Evolutionary conservation across 1,140 invertebrate genomes (phyloP), one percentile per base, ranked within the genome.

Genomic region (Micrasema longulum): DNA sequence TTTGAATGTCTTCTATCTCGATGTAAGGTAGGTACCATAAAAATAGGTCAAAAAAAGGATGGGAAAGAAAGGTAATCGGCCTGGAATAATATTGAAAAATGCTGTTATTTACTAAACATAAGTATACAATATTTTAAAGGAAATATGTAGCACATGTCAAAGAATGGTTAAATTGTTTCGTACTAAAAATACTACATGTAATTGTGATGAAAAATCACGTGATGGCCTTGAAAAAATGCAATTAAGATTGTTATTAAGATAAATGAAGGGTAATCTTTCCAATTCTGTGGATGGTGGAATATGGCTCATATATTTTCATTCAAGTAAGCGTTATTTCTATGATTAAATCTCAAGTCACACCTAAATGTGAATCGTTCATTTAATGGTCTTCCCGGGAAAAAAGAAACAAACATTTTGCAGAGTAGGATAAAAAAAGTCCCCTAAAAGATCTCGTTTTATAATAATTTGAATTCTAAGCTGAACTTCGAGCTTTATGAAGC

Each of bases 171-270:
- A n/a, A n/a, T n/a, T n/a, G n/a, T n/a, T n/a, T n/a, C n/a, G n/a
- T n/a, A n/a, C n/a, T n/a, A n/a, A n/a, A n/a, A n/a, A n/a, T n/a
- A n/a, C n/a, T n/a, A n/a, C n/a, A n/a, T n/a, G n/a, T n/a, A n/a
- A n/a, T n/a, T n/a, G n/a, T n/a, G n/a, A n/a, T n/a, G n/a, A n/a
- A n/a, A n/a, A n/a, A n/a, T n/a, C 31, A 38, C 53, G 36, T 57
- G 53, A 57, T 36, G 26, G 31, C 20, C 36, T 57, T 22, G 4
- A 57, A n/a, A 57, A 57, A 26, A 57, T 31, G 53, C 53, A 2
- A 57, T 57, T 57, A 36, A 57, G 53, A 57, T 57, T 16, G 35
- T 57, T 57, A 57, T 57, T 57, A 35, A 57, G 26, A 57, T 57
- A 57, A 38, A 36, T 57, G 35, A 60, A 20, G 36, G 55, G 41